Evolutionary conservation across 2,113 vertebrate species (phyloP), one percentile per base, ranked within the genome.

Genomic region (Pongo abelii): DNA sequence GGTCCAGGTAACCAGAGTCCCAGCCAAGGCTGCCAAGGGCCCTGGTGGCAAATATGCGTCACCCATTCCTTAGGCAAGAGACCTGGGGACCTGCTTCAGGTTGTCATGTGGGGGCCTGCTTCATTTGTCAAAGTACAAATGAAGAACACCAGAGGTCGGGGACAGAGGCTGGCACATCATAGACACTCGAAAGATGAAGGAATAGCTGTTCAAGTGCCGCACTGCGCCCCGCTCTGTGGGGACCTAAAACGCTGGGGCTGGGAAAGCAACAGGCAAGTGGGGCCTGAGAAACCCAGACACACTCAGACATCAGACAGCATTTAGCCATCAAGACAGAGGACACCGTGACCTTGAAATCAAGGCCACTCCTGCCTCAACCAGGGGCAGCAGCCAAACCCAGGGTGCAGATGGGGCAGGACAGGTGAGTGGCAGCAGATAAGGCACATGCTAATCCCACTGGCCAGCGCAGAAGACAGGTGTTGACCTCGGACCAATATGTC

Each of bases 71-170:
- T 8, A n/a, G 55, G 52, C 75, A 1, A 84, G 97, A 86, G 78
- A 35, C 52, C 83, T 67, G 75, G 98, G 90, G 96, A 81, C 97
- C 85, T 25, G 12, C 32, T 14, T 17, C 75, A 20, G 80, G 64
- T 12, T 13, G 92, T 22, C 14, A 0, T 18, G 20, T 1, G 6
- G 50, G 74, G 35, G n/a, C n/a, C n/a, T n/a, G n/a, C n/a, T n/a
- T n/a, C n/a, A n/a, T n/a, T n/a, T n/a, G n/a, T n/a, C n/a, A 55
- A 84, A 55, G 77, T 90, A 79, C 67, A 8, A 8, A 48, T 2
- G 2, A 64, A 72, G 52, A 61, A 69, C 48, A 14, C 23, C 5
- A 18, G 74, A 35, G 35, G 3, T 32, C 18, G n/a, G 83, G 69
- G 61, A 22, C 75, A 30, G 80, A 38, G 75, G 18, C 46, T 6